A percentile compares a stretch with the other conserved stretches of the same genome.
Conservation (phyloP, 2,888 invertebrate species). For the Romanomermis culicivorax region DNA sequence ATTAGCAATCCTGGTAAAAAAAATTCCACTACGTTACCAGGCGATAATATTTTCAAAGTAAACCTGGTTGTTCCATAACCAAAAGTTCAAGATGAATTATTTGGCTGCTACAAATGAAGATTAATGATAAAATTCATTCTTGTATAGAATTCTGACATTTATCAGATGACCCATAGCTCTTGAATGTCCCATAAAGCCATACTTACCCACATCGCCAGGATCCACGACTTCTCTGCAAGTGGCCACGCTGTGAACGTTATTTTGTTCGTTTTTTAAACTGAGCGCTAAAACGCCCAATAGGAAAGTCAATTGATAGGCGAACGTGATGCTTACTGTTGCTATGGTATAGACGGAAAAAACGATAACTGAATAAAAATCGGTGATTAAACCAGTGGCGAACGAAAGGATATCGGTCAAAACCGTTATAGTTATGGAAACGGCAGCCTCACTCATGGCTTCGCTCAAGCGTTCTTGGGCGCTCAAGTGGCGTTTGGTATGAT, state of each 20-base stretch:
- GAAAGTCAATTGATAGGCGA: conserved; percentile 69
- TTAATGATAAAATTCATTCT: not conserved
- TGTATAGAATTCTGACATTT: not conserved
- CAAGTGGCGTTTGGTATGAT: conserved; percentile 45
- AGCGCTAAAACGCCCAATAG: conserved; percentile 72
- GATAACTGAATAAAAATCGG: conserved; percentile 69
- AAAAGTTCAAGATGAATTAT: not conserved
- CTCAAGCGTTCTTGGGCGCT: conserved; percentile 66
- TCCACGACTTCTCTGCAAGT: not conserved
- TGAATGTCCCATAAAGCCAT: not conserved
- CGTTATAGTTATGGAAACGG: conserved; percentile 75
- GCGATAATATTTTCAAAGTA: no score
- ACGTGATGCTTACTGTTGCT: conserved; percentile 62
- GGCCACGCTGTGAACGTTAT: conserved; percentile 54
- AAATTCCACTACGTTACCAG: no score
- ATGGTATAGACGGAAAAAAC: conserved; percentile 85
- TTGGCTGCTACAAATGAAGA: not conserved
- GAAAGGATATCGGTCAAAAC: conserved; percentile 49
- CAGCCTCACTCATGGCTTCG: conserved; percentile 63
- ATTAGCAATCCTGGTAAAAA: no score
- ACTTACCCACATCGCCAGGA: not conserved
- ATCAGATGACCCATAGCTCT: not conserved
- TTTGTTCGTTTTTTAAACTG: conserved; percentile 62
- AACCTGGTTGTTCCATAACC: no score
- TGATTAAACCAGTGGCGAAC: conserved; percentile 51